Conservation (phyloP, 2,113 vertebrate genomes). For the Microcebus lehilahytsara region DNA sequence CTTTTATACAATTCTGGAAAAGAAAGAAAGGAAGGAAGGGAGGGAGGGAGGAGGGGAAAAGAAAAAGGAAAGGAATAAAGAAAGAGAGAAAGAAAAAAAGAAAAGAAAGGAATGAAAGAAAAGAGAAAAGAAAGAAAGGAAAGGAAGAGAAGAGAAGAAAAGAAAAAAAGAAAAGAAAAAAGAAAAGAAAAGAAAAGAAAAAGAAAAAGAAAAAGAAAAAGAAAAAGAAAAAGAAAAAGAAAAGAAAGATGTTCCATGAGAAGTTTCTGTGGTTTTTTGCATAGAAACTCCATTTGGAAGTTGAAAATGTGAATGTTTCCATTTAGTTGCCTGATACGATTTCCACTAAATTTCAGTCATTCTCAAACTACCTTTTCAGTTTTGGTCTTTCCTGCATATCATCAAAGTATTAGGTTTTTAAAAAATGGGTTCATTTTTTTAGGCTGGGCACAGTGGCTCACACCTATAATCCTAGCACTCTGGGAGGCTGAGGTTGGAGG, state of each 20-base stretch:
- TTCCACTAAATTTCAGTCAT: background rate
- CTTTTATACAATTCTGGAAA: background rate
- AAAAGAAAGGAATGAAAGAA: too few relatives aligned
- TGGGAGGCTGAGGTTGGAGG: too few relatives aligned
- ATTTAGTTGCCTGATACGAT: background rate
- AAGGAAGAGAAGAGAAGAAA: too few relatives aligned
- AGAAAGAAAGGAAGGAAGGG: background rate
- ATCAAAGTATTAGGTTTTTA: background rate
- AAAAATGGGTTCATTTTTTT: background rate
- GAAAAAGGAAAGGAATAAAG: too few relatives aligned
- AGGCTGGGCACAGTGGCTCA: background rate
- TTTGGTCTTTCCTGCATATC: background rate
- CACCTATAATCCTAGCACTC: background rate
- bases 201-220: too few relatives aligned
- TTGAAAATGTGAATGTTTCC: background rate
- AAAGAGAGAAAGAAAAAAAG: too few relatives aligned
- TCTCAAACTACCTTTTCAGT: background rate
- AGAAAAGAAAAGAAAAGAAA: too few relatives aligned
- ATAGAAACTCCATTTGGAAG: background rate
- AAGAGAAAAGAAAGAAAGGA: too few relatives aligned
- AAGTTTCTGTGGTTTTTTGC: background rate
- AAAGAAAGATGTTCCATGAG: background rate
- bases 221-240: background rate
- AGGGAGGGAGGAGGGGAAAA: too few relatives aligned
- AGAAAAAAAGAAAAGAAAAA: fast-evolving